These are phyloP conservation scores for Phania funesta DNA, from an alignment of 2,888 invertebrate species.

Conservation along the genomic window DNA sequence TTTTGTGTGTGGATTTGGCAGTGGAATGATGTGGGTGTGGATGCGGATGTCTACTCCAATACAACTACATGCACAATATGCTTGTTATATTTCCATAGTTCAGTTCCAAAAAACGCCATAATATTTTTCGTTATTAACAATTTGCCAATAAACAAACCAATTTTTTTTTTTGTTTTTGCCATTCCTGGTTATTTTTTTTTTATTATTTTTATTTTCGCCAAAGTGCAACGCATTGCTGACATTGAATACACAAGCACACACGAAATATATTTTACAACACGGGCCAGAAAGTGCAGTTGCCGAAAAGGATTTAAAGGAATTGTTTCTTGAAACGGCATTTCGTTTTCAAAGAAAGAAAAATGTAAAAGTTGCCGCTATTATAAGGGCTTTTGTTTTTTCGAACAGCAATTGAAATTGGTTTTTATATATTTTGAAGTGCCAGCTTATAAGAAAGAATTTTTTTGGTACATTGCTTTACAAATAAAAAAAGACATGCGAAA, in stretches of 20 bases:
- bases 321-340: background rate
- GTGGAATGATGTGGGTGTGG: background rate
- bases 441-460: too few species aligned
- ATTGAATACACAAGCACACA: slow-evolving; percentile 68
- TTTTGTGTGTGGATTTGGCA: slow-evolving; percentile 3
- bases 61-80: background rate
- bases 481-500: too few species aligned
- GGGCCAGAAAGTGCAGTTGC: background rate
- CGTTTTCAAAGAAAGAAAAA: too few species aligned
- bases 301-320: slow-evolving; percentile 1
- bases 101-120: slow-evolving; percentile 48
- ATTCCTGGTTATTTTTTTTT: slow-evolving; percentile 37
- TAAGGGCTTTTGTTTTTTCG: too few species aligned
- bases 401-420: too few species aligned
- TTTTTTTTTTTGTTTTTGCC: slow-evolving; percentile 5
- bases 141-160: slow-evolving; percentile 57
- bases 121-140: slow-evolving; percentile 63
- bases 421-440: too few species aligned
- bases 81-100: slow-evolving; percentile 14
- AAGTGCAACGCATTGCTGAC: slow-evolving; percentile 69
- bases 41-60: slow-evolving; percentile 21
- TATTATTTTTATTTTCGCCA: slow-evolving; percentile 59
- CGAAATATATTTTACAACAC: background rate
- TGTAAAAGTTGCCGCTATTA: too few species aligned
- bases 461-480: too few species aligned